Evolutionary conservation across 2,797 vertebrate genomes (phyloP).

Genomic region (Sarcophilus harrisii): DNA sequence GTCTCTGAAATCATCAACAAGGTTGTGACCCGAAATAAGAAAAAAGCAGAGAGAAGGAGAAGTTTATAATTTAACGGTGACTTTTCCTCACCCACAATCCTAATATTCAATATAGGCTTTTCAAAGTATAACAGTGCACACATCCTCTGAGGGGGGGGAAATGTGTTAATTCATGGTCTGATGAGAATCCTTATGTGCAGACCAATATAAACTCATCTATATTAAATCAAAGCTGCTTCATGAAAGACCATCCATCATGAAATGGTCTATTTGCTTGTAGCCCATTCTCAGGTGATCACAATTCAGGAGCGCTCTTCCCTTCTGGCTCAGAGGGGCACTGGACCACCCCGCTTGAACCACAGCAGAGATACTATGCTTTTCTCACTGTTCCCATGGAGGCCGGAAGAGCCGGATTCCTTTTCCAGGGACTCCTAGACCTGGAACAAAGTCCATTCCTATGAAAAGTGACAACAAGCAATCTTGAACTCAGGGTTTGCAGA

Average conservation of each 20-base stretch:
- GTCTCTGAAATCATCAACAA: slow-evolving; percentile 51
- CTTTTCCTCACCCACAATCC: slow-evolving; percentile 58
- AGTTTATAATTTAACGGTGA: slow-evolving; percentile 56
- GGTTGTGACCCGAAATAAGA: slow-evolving; percentile 38
- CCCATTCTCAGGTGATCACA: slow-evolving; percentile 28
- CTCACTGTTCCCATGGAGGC: slow-evolving; percentile 15
- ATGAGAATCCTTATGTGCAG: slow-evolving; percentile 25
- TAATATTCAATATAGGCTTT: slow-evolving; percentile 63
- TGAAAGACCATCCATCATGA: slow-evolving; percentile 41
- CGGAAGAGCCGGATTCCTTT: background rate
- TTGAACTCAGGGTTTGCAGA: slow-evolving; percentile 4
- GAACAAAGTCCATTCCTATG: slow-evolving; percentile 5
- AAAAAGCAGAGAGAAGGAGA: slow-evolving; percentile 54
- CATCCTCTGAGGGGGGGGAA: slow-evolving; percentile 40
- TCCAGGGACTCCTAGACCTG: background rate
- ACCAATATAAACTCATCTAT: slow-evolving; percentile 61
- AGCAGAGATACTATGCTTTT: slow-evolving; percentile 18
- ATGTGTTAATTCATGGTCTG: slow-evolving; percentile 45
- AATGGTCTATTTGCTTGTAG: slow-evolving; percentile 52
- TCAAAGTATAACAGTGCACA: slow-evolving; percentile 56
- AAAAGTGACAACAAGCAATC: slow-evolving; percentile 40
- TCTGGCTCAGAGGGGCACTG: slow-evolving; percentile 29
- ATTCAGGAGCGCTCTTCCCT: slow-evolving; percentile 30
- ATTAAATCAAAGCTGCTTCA: slow-evolving; percentile 59
- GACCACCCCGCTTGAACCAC: slow-evolving; percentile 27